Conservation (phyloP, 2,113 vertebrate species). For the Numenius arquata region DNA sequence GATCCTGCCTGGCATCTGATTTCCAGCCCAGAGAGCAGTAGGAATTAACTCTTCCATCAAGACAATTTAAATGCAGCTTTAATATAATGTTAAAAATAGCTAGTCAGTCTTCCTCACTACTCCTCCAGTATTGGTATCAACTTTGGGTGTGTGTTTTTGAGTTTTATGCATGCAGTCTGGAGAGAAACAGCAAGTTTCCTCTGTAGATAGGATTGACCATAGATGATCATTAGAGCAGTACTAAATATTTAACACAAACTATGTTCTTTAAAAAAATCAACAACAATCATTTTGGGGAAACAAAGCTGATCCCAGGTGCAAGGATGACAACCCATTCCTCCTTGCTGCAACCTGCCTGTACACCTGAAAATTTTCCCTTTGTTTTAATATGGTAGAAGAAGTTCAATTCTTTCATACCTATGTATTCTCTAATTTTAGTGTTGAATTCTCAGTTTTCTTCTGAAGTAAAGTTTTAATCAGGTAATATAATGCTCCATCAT, state of each 20-base stretch:
- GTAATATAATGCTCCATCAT: background rate
- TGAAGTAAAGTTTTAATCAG: background rate
- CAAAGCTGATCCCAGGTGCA: background rate
- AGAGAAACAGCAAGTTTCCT: background rate
- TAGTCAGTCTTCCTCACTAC: background rate
- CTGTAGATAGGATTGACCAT: background rate
- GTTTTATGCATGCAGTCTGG: background rate
- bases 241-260: background rate
- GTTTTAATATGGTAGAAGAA: background rate
- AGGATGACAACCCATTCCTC: background rate
- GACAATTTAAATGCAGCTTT: conserved; percentile 28
- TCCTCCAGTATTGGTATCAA: background rate
- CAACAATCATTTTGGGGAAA: background rate
- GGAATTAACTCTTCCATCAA: conserved; percentile 50
- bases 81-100: conserved; percentile 43
- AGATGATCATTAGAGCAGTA: background rate
- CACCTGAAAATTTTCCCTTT: background rate
- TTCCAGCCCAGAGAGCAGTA: conserved; percentile 49
- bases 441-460: background rate
- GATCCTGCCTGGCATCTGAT: conserved; percentile 46
- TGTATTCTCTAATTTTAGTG: background rate
- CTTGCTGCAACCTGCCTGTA: background rate
- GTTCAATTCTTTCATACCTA: background rate
- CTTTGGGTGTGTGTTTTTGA: background rate
- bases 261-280: background rate